Conservation (phyloP, 2,888 invertebrate species). For the Axea sp. region DNA sequence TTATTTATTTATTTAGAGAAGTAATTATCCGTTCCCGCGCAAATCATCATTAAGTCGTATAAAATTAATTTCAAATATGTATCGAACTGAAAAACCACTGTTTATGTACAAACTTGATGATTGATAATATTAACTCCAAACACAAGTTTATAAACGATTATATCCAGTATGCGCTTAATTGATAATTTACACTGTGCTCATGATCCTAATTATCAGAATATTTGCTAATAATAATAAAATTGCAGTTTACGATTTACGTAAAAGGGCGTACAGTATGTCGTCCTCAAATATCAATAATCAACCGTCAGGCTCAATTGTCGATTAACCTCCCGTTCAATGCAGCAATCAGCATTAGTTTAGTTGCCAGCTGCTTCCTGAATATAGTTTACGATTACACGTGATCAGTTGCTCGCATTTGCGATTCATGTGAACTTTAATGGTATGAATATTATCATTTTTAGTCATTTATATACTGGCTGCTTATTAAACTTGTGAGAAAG, state of each 20-base stretch:
- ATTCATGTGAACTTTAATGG: constrained; percentile 39
- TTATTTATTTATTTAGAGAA: too few species aligned
- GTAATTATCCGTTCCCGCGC: too few species aligned
- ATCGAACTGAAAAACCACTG: too few species aligned
- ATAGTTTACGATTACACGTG: constrained; percentile 57
- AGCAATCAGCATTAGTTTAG: constrained; percentile 72
- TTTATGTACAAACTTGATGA: too few species aligned
- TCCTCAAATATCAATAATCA: constrained; percentile 68
- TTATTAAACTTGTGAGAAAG: constrained; percentile 27
- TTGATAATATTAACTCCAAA: too few species aligned
- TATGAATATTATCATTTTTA: constrained; percentile 34
- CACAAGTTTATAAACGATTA: too few species aligned
- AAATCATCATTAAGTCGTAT: too few species aligned
- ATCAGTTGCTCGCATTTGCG: constrained; percentile 46
- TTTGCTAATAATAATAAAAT: constrained; percentile 7
- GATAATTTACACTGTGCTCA: too few species aligned
- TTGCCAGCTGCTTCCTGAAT: constrained; percentile 71
- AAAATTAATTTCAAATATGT: too few species aligned
- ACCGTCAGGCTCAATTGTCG: constrained; percentile 73
- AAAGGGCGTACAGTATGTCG: constrained; percentile 60
- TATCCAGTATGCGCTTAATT: too few species aligned
- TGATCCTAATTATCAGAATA: background rate
- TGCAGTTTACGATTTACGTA: constrained; percentile 48
- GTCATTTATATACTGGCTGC: constrained; percentile 4
- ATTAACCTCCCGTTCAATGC: constrained; percentile 71